Percentiles rank a stretch among this genome's conserved stretches.
These are phyloP conservation scores for Stylophora pistillata DNA, from an alignment of 64 coral and sea anemone species.

Conservation along the genomic window DNA sequence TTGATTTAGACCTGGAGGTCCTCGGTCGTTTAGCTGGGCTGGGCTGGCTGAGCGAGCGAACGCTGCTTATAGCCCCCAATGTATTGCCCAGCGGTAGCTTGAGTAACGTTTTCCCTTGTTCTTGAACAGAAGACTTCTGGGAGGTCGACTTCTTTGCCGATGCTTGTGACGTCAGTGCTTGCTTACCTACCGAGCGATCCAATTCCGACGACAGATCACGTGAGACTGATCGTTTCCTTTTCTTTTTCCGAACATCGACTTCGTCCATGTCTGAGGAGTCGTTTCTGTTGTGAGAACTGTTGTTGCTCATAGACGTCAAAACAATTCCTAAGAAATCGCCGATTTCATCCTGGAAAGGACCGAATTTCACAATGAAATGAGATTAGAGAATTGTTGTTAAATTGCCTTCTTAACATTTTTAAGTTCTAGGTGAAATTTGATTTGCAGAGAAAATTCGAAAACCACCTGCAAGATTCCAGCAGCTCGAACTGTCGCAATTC, in stretches of 20 bases:
- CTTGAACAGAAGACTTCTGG: constrained; percentile 34
- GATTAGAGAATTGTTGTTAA: too few species aligned
- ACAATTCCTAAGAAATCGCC: constrained; percentile 90
- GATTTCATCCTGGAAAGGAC: constrained; percentile 78
- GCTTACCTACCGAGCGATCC: constrained; percentile 43
- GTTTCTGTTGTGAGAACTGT: constrained; percentile 58
- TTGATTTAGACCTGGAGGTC: constrained; percentile 81
- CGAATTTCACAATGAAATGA: neutral
- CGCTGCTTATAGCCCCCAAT: constrained; percentile 47
- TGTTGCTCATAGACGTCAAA: constrained; percentile 73
- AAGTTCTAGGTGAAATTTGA: too few species aligned
- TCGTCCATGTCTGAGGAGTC: constrained; percentile 85
- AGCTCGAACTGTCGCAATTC: too few species aligned
- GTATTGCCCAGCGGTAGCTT: constrained; percentile 75
- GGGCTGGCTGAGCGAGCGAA: constrained; percentile 57
- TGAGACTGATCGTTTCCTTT: constrained; percentile 66
- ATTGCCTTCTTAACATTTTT: too few species aligned
- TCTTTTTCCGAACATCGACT: constrained; percentile 79
- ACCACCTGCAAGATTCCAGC: too few species aligned
- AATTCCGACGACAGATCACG: constrained; percentile 69
- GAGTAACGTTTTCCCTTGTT: constrained; percentile 52
- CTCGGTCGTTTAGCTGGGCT: constrained; percentile 72
- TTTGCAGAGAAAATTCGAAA: too few species aligned
- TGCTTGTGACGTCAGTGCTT: constrained; percentile 35
- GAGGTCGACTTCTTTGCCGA: constrained; percentile 47